These are phyloP conservation scores for Gephyroberyx darwinii DNA, from an alignment of 2,797 vertebrate species.

Conservation along the genomic window DNA sequence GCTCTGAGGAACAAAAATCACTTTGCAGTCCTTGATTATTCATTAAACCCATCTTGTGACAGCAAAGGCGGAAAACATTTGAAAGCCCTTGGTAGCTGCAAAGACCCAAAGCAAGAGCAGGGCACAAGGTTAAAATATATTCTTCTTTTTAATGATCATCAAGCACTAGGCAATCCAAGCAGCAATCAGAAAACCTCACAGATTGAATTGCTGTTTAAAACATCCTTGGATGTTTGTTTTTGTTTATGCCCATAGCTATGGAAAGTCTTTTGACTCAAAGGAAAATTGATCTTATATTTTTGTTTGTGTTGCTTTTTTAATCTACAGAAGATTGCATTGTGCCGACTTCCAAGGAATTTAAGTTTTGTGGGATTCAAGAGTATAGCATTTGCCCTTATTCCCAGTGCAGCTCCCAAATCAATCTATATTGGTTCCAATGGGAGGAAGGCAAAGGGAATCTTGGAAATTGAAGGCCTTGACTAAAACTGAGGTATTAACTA, in stretches of 20 bases:
- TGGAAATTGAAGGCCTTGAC: not conserved
- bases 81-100: conserved; percentile 18
- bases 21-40: conserved; percentile 45
- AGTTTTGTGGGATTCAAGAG: no score
- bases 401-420: not conserved
- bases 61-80: conserved; percentile 26
- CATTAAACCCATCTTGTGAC: conserved; percentile 35
- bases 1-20: conserved; percentile 30
- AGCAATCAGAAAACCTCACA: conserved; percentile 18
- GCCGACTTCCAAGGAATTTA: not conserved
- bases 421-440: not conserved
- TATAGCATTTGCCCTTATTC: no score
- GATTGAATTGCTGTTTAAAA: conserved; percentile 29
- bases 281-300: not conserved
- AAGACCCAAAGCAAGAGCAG: conserved; percentile 4
- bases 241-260: conserved; percentile 17
- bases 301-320: conserved; percentile 27
- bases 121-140: conserved; percentile 13
- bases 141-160: conserved; percentile 19
- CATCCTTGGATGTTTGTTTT: conserved; percentile 13
- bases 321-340: not conserved
- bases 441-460: not conserved
- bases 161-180: conserved; percentile 39
- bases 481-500: not conserved
- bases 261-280: conserved; percentile 14